Conservation (phyloP, 2,888 invertebrate genomes). For the Aplocera efformata region DNA sequence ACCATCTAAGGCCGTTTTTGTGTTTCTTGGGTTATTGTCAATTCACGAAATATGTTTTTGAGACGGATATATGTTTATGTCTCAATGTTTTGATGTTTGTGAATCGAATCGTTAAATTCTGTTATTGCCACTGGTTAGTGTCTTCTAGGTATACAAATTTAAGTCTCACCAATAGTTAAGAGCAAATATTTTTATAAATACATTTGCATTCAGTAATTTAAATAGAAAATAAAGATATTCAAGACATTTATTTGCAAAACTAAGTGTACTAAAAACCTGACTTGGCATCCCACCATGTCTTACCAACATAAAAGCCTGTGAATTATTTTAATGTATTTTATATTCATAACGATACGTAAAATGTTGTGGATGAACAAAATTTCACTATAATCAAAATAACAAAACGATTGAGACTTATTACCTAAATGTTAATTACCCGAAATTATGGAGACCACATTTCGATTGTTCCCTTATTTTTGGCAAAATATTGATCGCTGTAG, state of each 20-base stretch:
- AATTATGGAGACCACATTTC: too few relatives aligned
- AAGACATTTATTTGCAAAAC: slow-evolving; percentile 17
- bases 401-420: too few relatives aligned
- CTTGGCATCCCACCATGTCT: slow-evolving; percentile 3
- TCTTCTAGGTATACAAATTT: slow-evolving; percentile 15
- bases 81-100: slow-evolving; percentile 20
- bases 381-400: too few relatives aligned
- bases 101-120: slow-evolving; percentile 12
- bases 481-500: too few relatives aligned
- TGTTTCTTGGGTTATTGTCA: slow-evolving; percentile 14
- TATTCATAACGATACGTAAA: too few relatives aligned
- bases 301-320: slow-evolving; percentile 8
- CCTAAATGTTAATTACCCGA: too few relatives aligned
- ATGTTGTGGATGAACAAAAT: too few relatives aligned
- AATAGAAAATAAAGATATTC: slow-evolving; percentile 9
- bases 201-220: slow-evolving; percentile 18
- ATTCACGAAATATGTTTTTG: slow-evolving; percentile 6
- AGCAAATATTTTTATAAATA: slow-evolving; percentile 22
- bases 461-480: too few relatives aligned
- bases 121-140: slow-evolving; percentile 13
- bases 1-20: slow-evolving; percentile 27
- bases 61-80: slow-evolving; percentile 20
- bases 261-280: slow-evolving; percentile 15
- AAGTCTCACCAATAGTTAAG: slow-evolving; percentile 19
- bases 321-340: not conserved